Base-by-base conservation (phyloP, 2,797 vertebrate species). In the Pogonophryne albipinna region DNA sequence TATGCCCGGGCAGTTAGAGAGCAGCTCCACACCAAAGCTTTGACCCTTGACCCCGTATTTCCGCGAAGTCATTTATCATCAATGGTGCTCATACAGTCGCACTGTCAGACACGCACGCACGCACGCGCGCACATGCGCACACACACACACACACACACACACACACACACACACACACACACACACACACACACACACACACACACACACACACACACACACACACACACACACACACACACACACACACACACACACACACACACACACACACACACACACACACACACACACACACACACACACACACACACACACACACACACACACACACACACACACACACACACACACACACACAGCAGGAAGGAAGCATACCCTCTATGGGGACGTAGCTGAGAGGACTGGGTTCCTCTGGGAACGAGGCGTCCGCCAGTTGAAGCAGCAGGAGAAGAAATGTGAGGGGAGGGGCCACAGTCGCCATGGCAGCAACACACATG, bases 321-420 rank as follows among this genome's bases (percentile, higher is more conserved):
- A 56, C 65, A 55, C 52, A 46, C 70, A 60, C 62, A 67, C 65
- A 70, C 69, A 67, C 61, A 52, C 63, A 27, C 50, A 16, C 60
- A 38, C 66, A 56, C 65, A 58, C 51, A 46, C 70, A 63, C 62
- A 65, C 65, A 72, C 60, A 47, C 47, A 58, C 62, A 59, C 62
- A 52, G 56, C 27, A 46, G 71, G 84, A 86, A 82, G 80, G 89
- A 89, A 67, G 95, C 96, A 93, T 95, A 99, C 98, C 97, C 91
- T 98, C 96, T 62, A 94, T 70, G 34, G 96, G 95, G 87, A 97
- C 96, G 78, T 96, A 95, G 68, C 94, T 95, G 78, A 99, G 96
- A 65, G 97, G 97, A 41, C 95, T 96, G 2, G 96, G 95, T 83
- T 99, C 97, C 90, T 98, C 97, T 6, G 97, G 97, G 94, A 99